Percentiles rank a stretch among this genome's conserved stretches.
phyloP scores from a whole-genome alignment of 2,113 vertebrate genomes.

The Ardeotis arabs region DNA sequence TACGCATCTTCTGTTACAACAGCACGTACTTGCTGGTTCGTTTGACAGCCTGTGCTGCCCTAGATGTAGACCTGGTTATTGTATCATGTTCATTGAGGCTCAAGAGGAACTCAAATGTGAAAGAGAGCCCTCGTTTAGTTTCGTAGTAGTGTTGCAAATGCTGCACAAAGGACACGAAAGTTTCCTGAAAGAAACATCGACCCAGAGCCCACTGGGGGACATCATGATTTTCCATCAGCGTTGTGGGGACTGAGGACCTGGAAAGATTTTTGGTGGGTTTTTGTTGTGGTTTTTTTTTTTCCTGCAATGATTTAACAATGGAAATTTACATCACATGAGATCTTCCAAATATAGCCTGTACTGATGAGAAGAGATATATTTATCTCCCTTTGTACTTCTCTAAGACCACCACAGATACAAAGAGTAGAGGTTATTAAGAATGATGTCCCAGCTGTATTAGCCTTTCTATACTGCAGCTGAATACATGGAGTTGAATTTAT shows the following conservation, averaged over 20 bases:
- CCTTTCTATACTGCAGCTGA: not conserved
- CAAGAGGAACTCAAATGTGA: not conserved
- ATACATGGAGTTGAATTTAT: not conserved
- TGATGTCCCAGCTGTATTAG: not conserved
- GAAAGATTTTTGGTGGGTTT: not conserved
- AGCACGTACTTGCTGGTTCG: not conserved
- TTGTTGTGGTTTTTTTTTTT: not conserved
- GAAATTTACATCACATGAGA: slow-evolving; percentile 6
- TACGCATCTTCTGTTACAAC: not conserved
- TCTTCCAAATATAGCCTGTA: slow-evolving; percentile 18
- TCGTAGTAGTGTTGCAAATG: not conserved
- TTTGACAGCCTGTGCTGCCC: not conserved
- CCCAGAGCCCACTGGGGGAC: not conserved
- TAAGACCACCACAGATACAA: slow-evolving; percentile 13
- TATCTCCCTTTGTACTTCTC: slow-evolving; percentile 14
- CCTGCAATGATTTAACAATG: not conserved
- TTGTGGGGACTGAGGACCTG: not conserved
- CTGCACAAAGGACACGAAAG: not conserved
- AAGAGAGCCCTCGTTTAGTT: not conserved
- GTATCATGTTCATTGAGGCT: not conserved
- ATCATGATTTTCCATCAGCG: not conserved
- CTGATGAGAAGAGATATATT: slow-evolving; percentile 42
- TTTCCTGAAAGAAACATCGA: not conserved
- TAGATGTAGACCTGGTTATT: not conserved
- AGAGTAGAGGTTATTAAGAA: not conserved